Evolutionary conservation across 1,140 invertebrate genomes (phyloP).

Genomic region (Chelonus insularis): DNA sequence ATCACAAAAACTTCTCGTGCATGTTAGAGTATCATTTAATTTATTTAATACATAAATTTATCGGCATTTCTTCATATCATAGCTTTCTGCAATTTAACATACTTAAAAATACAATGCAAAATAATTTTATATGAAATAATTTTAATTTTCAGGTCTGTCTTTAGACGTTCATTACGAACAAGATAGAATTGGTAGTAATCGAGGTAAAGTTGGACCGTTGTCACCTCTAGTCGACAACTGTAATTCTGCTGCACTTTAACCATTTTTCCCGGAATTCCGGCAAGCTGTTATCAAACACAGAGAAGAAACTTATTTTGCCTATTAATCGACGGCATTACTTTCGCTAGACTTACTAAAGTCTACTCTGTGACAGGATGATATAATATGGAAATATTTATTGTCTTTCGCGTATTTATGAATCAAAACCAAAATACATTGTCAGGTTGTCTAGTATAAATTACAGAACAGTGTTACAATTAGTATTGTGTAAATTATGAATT

Average conservation of each 20-base stretch:
- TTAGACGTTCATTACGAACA: conserved; percentile 79
- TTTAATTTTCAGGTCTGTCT: conserved; percentile 63
- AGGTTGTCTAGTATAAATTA: too few relatives aligned
- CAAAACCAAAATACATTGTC: not conserved
- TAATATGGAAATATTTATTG: too few relatives aligned
- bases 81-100: too few relatives aligned
- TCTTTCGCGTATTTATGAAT: conserved; percentile 1
- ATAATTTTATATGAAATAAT: not conserved
- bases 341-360: conserved; percentile 1
- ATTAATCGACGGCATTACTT: conserved; percentile 1
- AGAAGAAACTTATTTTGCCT: conserved; percentile 24
- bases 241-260: conserved; percentile 70
- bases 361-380: not conserved
- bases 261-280: conserved; percentile 12
- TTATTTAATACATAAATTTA: too few relatives aligned
- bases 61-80: too few relatives aligned
- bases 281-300: conserved; percentile 18
- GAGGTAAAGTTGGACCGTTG: conserved; percentile 74
- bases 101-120: too few relatives aligned
- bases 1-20: too few relatives aligned
- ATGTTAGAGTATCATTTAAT: too few relatives aligned
- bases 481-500: not conserved
- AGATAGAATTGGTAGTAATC: conserved; percentile 67
- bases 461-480: too few relatives aligned
- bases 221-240: conserved; percentile 77